A percentile compares a stretch with the other conserved stretches of the same genome.
Evolutionary conservation across 2,113 vertebrate genomes (phyloP).

Genomic region (Myocastor coypus): DNA sequence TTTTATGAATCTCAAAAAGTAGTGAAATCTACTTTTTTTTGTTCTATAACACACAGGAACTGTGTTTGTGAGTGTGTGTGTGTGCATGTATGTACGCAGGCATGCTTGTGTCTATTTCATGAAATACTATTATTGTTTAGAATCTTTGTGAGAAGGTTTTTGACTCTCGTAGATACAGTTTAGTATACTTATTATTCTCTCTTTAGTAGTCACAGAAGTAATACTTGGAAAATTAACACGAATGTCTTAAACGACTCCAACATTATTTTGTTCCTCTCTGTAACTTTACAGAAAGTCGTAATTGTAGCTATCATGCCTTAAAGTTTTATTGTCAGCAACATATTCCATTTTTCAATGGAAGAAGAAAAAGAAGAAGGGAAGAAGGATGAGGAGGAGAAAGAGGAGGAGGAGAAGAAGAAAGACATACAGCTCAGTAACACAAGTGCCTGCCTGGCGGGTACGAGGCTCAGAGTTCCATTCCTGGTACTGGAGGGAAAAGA

Average conservation of each 20-base stretch:
- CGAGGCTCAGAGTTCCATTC: too few relatives aligned
- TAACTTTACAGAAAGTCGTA: background rate
- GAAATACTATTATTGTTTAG: background rate
- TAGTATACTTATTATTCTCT: background rate
- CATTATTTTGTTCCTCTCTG: background rate
- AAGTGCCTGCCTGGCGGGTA: too few relatives aligned
- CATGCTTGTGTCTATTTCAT: background rate
- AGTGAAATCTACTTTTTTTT: background rate
- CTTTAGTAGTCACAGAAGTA: background rate
- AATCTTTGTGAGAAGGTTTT: background rate
- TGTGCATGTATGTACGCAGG: background rate
- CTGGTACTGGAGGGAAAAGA: too few relatives aligned
- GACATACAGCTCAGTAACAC: too few relatives aligned
- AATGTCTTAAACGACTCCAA: background rate
- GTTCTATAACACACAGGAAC: background rate
- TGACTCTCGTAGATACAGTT: background rate
- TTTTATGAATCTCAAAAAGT: background rate
- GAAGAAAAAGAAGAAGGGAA: background rate
- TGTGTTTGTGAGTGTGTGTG: too few relatives aligned
- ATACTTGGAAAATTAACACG: background rate
- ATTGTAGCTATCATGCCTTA: background rate
- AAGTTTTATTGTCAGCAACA: background rate
- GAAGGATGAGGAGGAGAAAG: too few relatives aligned
- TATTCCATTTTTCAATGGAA: background rate
- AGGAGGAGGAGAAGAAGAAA: too few relatives aligned